Conservation (phyloP, 2,113 vertebrate genomes). For the Thalassoma bifasciatum region DNA sequence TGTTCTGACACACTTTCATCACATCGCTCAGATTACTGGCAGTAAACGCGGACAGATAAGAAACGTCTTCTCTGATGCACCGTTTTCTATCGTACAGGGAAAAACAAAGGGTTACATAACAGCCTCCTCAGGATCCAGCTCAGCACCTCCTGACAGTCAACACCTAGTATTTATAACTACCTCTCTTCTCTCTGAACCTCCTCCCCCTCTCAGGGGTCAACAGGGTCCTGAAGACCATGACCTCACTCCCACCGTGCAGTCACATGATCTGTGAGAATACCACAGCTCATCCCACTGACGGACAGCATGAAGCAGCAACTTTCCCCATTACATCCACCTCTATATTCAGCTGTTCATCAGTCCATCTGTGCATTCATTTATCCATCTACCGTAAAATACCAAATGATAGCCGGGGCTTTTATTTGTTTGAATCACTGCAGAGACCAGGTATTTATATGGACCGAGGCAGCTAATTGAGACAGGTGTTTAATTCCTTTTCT, state of each 20-base stretch:
- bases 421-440: too few relatives aligned
- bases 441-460: too few relatives aligned
- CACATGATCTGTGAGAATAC: conserved; percentile 38
- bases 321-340: too few relatives aligned
- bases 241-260: background rate
- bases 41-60: background rate
- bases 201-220: background rate
- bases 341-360: too few relatives aligned
- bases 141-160: background rate
- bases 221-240: background rate
- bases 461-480: too few relatives aligned
- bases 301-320: background rate
- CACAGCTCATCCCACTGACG: background rate
- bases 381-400: too few relatives aligned
- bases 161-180: background rate
- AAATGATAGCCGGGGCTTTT: too few relatives aligned
- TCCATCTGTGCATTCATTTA: too few relatives aligned
- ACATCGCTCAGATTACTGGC: background rate
- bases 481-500: too few relatives aligned
- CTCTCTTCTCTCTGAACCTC: background rate
- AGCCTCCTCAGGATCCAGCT: background rate
- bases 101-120: background rate
- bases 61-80: background rate
- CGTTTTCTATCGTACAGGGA: background rate
- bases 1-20: background rate